Percentiles rank a stretch among this genome's conserved stretches.
phyloP scores from a whole-genome alignment of 2,888 invertebrate species.

The Euzophera pinguis region DNA sequence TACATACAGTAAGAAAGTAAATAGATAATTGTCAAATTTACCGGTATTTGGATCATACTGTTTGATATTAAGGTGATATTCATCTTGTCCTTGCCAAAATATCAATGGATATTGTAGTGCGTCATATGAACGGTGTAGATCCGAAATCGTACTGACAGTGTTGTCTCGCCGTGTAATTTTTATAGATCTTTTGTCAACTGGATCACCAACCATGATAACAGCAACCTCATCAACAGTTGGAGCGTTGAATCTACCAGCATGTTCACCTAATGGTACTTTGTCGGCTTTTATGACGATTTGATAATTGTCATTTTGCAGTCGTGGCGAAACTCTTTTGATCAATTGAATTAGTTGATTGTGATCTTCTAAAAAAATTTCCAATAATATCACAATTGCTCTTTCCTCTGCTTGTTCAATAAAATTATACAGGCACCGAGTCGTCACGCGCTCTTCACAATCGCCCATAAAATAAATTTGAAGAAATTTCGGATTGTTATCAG shows the following conservation, averaged over 20 bases:
- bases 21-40: too few species aligned
- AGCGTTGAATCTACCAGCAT: background rate
- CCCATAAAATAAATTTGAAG: background rate
- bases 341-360: too few species aligned
- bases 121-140: constrained; percentile 10
- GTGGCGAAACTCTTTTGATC: background rate
- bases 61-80: too few species aligned
- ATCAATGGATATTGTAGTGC: background rate
- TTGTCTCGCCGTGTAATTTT: too few species aligned
- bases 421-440: background rate
- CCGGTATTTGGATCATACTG: too few species aligned
- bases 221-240: too few species aligned
- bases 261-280: background rate
- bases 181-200: constrained; percentile 8
- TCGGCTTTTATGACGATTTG: constrained; percentile 12
- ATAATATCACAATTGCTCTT: too few species aligned
- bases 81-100: too few species aligned
- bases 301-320: background rate
- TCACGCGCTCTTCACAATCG: background rate
- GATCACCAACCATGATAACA: background rate
- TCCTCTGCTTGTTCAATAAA: too few species aligned
- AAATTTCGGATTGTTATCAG: constrained; percentile 2
- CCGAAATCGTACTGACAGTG: too few species aligned
- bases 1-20: too few species aligned
- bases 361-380: too few species aligned